Evolutionary conservation across 2,797 vertebrate genomes (phyloP), one percentile per base, ranked within the genome.

Genomic region (Pempheris klunzingeri): DNA sequence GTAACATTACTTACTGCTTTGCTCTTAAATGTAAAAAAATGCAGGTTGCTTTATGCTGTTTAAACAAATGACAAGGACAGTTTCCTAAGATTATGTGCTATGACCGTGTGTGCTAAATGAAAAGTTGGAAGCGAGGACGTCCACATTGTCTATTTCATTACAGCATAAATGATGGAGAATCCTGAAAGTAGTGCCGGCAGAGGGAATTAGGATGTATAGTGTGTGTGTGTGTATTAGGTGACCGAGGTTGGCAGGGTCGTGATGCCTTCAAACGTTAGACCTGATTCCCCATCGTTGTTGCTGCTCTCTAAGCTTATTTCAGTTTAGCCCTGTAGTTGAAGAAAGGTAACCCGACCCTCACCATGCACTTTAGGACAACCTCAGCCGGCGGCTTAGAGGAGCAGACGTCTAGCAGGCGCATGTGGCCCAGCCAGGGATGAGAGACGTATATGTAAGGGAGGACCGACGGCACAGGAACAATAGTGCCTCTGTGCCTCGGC

Each of bases 401-500:
- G 83, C 87, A 92, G 90, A 92, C 87, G 80, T 90, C 87, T 84
- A 77, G 85, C 85, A 81, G 86, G 76, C 81, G 74, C 83, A 90
- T 78, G 85, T 88, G 87, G 79, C 83, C 75, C 57, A 54, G 81
- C 70, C 69, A 11, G 76, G 84, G 85, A 89, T 82, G 81, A 83
- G 87, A 87, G 88, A 85, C 66, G 78, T 83, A 74, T 74, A 80
- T 86, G 88, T 76, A 74, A 88, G 81, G 71, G 83, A 87, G 90
- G 83, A 82, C 74, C 86, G 91, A 93, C 87, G 88, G 94, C 92
- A 87, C 90, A 92, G 94, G 95, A 95, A 95, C 97, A 98, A 98
- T 97, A 96, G 92, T 76, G 68, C 64, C 95, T 96, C 96, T 98
- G 97, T 98, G 96, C 87, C 87, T 96, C 95, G 64, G 86, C 94